Percentiles rank a stretch among this genome's conserved stretches.
Conservation (phyloP, 2,888 invertebrate species). For the Cyaniris semiargus region DNA sequence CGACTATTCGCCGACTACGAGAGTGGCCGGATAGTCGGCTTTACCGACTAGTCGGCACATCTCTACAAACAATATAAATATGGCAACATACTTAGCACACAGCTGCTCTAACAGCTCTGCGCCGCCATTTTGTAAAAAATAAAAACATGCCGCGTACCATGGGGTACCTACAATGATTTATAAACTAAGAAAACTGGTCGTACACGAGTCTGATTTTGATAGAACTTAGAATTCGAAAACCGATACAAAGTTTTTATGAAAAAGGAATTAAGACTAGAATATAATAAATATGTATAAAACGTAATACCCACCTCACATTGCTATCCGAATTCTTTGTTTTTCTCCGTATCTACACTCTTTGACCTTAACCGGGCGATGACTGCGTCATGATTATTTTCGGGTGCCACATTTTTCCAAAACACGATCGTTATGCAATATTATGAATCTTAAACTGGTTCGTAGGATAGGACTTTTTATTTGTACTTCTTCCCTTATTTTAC, state of each 20-base stretch:
- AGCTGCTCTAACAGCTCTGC: not conserved
- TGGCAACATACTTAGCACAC: not conserved
- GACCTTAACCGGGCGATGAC: constrained; percentile 62
- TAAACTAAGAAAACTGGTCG: not conserved
- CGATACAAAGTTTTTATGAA: not conserved
- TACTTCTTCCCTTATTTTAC: not conserved
- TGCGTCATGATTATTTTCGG: constrained; percentile 60
- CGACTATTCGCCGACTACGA: too few relatives aligned
- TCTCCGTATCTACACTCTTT: constrained; percentile 32
- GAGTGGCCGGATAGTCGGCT: too few relatives aligned
- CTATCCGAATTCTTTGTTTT: constrained; percentile 33
- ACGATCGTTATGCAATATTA: constrained; percentile 36
- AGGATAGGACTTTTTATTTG: not conserved
- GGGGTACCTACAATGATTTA: not conserved
- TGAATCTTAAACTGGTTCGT: not conserved
- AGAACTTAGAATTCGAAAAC: not conserved
- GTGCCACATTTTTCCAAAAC: constrained; percentile 46
- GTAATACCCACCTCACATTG: constrained; percentile 57
- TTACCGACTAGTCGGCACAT: too few relatives aligned
- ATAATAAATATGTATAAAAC: constrained; percentile 39
- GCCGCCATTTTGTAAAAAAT: not conserved
- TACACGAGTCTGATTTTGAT: not conserved
- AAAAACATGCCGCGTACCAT: not conserved
- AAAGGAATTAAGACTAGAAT: constrained; percentile 36
- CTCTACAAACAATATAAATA: not conserved